Percentiles rank a stretch among this genome's conserved stretches.
Evolutionary conservation across 2,888 invertebrate species (phyloP).

Genomic region (Leptinotarsa haldemani): DNA sequence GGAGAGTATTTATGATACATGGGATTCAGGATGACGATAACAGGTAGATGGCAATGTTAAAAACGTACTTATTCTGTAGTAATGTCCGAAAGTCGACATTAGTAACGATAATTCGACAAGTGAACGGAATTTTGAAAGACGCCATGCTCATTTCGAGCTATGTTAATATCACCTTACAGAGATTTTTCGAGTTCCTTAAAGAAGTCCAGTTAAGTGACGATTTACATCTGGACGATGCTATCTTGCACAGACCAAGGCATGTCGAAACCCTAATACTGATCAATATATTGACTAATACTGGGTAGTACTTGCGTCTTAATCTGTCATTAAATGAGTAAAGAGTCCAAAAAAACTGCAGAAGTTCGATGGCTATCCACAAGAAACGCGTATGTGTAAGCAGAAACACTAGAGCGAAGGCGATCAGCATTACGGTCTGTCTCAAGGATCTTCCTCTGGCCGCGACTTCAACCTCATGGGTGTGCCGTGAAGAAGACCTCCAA

Average conservation of each 20-base stretch:
- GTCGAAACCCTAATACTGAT: slow-evolving; percentile 13
- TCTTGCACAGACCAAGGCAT: slow-evolving; percentile 5
- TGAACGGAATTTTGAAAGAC: slow-evolving; percentile 61
- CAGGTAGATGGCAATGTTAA: slow-evolving; percentile 48
- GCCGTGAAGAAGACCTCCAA: slow-evolving; percentile 53
- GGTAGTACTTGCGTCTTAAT: slow-evolving; percentile 48
- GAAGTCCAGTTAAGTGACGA: slow-evolving; percentile 61
- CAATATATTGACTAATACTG: slow-evolving; percentile 45
- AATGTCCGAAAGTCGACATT: slow-evolving; percentile 40
- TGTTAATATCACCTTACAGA: slow-evolving; percentile 60
- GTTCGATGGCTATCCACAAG: slow-evolving; percentile 45
- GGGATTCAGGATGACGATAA: slow-evolving; percentile 43
- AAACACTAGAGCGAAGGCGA: slow-evolving; percentile 52
- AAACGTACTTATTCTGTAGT: slow-evolving; percentile 47
- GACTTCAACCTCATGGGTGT: slow-evolving; percentile 56
- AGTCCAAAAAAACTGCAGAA: slow-evolving; percentile 55
- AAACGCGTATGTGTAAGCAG: slow-evolving; percentile 50
- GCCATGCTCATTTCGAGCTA: slow-evolving; percentile 60
- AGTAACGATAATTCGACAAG: slow-evolving; percentile 51
- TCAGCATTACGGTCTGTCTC: slow-evolving; percentile 43
- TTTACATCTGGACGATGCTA: slow-evolving; percentile 51
- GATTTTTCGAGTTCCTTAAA: slow-evolving; percentile 51
- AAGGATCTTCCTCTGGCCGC: slow-evolving; percentile 40
- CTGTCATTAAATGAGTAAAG: slow-evolving; percentile 43
- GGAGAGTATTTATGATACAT: slow-evolving; percentile 48